Conservation (phyloP, 2,113 vertebrate genomes). For the Silurus glanis region DNA sequence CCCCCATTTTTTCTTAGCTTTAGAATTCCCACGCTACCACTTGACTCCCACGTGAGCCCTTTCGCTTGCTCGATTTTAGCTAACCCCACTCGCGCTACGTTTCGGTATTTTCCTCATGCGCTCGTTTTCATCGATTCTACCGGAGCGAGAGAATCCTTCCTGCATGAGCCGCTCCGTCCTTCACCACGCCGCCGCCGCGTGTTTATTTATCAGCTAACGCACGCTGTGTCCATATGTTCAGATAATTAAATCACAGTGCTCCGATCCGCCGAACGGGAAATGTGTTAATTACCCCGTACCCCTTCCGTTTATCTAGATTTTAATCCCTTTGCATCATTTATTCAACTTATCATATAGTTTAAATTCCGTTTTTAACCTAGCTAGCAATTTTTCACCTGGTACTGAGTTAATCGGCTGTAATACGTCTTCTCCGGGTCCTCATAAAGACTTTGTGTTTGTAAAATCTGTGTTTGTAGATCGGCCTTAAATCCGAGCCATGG, state of each 20-base stretch:
- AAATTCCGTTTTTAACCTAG: neutral
- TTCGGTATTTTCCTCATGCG: neutral
- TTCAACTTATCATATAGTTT: neutral
- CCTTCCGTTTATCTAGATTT: neutral
- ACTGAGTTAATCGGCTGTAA: neutral
- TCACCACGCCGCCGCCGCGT: neutral
- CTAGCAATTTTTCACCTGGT: neutral
- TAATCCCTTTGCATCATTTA: neutral
- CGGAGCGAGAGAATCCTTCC: neutral
- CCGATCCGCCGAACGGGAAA: neutral
- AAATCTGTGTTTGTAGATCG: too few relatives aligned
- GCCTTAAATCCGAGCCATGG: too few relatives aligned
- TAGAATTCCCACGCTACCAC: too few relatives aligned
- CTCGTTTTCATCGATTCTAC: neutral
- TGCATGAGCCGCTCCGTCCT: neutral
- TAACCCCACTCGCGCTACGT: neutral
- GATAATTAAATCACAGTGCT: slow-evolving; percentile 12
- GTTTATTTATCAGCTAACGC: slow-evolving; percentile 16
- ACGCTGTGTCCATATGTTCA: slow-evolving; percentile 18
- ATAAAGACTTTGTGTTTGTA: too few relatives aligned
- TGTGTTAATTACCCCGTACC: neutral
- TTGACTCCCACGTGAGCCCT: neutral
- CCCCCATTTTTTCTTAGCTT: too few relatives aligned
- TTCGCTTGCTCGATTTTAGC: neutral
- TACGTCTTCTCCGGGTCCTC: too few relatives aligned